phyloP scores from a whole-genome alignment of 2,888 invertebrate genomes.

The Agonopterix subpropinquella region DNA sequence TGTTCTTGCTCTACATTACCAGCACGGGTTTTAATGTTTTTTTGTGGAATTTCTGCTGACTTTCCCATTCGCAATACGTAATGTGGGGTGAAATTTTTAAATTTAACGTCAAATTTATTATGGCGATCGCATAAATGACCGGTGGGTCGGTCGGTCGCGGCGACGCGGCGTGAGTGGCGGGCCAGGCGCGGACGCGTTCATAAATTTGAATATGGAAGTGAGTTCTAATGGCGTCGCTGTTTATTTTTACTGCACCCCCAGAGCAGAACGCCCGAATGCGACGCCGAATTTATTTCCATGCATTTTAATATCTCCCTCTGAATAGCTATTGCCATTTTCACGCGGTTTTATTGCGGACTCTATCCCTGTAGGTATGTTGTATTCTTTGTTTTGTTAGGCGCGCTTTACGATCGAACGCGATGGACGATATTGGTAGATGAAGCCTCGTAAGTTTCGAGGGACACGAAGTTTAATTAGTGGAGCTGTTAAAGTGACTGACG shows the following conservation, averaged over 20 bases:
- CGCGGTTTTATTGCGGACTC: constrained; percentile 68
- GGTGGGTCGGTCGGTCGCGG: constrained; percentile 28
- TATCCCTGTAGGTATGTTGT: constrained; percentile 43
- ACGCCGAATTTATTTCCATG: constrained; percentile 77
- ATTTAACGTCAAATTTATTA: constrained; percentile 61
- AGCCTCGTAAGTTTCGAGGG: constrained; percentile 52
- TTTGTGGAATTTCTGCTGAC: constrained; percentile 1
- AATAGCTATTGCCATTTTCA: constrained; percentile 74
- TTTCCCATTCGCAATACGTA: constrained; percentile 19
- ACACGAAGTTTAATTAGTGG: constrained; percentile 12
- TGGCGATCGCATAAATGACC: constrained; percentile 50
- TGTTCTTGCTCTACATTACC: neutral
- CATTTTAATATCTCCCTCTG: constrained; percentile 76
- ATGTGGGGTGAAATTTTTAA: constrained; percentile 59
- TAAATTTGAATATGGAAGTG: constrained; percentile 78
- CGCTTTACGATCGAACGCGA: constrained; percentile 54
- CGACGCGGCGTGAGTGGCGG: constrained; percentile 26
- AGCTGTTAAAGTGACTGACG: constrained; percentile 38
- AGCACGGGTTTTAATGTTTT: neutral
- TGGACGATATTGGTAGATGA: constrained; percentile 57
- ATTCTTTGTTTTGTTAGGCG: constrained; percentile 57
- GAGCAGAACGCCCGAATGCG: constrained; percentile 74
- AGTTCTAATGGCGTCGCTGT: constrained; percentile 76
- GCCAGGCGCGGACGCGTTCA: constrained; percentile 59
- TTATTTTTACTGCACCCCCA: constrained; percentile 77